These are phyloP conservation scores for Thunnus maccoyii DNA, from an alignment of 2,113 vertebrate species.

Conservation along the genomic window DNA sequence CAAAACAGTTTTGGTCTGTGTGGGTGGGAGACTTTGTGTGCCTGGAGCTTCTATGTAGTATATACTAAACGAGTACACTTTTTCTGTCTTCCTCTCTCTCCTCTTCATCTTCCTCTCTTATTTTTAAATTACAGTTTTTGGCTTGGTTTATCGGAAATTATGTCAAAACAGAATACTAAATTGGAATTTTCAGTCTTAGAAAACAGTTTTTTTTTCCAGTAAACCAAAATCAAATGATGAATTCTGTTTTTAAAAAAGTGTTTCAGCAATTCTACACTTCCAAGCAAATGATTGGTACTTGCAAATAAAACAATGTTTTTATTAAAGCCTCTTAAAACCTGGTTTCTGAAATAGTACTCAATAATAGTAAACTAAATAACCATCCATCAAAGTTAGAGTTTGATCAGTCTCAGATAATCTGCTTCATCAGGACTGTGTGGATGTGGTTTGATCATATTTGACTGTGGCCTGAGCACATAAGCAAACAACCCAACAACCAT, in stretches of 20 bases:
- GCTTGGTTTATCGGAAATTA: neutral
- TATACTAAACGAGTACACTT: neutral
- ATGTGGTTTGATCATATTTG: too few relatives aligned
- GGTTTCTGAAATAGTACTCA: too few relatives aligned
- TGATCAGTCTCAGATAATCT: too few relatives aligned
- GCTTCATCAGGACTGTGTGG: too few relatives aligned
- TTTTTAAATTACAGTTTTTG: neutral
- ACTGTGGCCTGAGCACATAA: too few relatives aligned
- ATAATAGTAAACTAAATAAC: too few relatives aligned
- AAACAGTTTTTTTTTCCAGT: neutral
- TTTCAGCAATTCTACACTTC: neutral
- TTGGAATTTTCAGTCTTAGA: neutral
- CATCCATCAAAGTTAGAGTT: too few relatives aligned
- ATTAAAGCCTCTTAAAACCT: too few relatives aligned
- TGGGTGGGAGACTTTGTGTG: neutral
- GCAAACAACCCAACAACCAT: too few relatives aligned
- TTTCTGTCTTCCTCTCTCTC: neutral
- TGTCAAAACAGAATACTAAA: neutral
- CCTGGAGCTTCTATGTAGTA: neutral
- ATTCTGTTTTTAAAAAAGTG: neutral
- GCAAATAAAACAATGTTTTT: too few relatives aligned
- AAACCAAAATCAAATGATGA: neutral
- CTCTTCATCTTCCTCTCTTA: neutral
- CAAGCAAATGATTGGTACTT: too few relatives aligned
- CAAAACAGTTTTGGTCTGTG: neutral